Evolutionary conservation across 2,797 vertebrate species (phyloP).

Genomic region (Chaetodon trifasciatus): DNA sequence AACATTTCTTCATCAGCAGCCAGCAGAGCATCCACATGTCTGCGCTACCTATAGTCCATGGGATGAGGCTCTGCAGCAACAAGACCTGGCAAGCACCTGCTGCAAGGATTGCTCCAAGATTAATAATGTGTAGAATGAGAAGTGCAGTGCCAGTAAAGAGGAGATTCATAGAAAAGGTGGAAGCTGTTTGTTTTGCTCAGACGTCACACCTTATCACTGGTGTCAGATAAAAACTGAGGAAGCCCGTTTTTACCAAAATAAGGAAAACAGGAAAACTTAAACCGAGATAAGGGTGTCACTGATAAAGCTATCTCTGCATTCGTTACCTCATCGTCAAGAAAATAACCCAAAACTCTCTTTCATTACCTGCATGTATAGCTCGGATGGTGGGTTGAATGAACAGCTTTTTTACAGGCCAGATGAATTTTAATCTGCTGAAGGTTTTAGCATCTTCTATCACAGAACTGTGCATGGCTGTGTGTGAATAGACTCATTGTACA

Average conservation of each 20-base stretch:
- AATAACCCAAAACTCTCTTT: neutral
- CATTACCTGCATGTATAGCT: neutral
- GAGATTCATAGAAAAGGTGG: conserved; percentile 14
- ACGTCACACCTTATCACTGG: conserved; percentile 7
- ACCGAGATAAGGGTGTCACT: neutral
- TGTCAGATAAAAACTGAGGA: conserved; percentile 22
- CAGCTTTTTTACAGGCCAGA: neutral
- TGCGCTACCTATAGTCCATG: neutral
- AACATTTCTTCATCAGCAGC: neutral
- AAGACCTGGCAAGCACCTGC: neutral
- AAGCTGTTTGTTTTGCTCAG: neutral
- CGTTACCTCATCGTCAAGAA: neutral
- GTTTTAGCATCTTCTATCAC: neutral
- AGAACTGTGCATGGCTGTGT: too few relatives aligned
- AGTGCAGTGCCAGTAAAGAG: neutral
- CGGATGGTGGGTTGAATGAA: neutral
- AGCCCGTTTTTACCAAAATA: conserved; percentile 17
- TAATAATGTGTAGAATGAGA: neutral
- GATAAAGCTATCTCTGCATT: conserved; percentile 22
- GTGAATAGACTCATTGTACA: neutral
- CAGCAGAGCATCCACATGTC: neutral
- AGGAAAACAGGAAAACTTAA: neutral
- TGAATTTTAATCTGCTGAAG: neutral
- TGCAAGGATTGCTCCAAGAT: neutral
- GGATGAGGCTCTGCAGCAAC: conserved; percentile 8